phyloP scores from a whole-genome alignment of 2,113 vertebrate genomes.

The Elaphurus davidianus region DNA sequence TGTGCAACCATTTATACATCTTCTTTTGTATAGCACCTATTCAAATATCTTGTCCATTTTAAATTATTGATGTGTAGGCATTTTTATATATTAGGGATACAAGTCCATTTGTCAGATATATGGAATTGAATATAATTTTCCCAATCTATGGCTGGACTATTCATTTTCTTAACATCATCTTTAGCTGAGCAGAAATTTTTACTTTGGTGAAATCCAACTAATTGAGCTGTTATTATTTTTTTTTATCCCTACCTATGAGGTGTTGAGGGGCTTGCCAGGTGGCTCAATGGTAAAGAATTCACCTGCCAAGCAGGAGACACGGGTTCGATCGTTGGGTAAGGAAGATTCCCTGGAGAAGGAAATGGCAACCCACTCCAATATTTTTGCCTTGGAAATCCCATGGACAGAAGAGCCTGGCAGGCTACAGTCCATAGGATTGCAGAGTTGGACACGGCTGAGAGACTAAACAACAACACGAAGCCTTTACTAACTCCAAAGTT shows the following conservation, averaged over 20 bases:
- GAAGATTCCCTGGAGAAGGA: background rate
- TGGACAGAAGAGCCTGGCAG: background rate
- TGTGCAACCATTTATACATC: background rate
- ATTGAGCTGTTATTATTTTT: background rate
- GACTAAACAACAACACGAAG: background rate
- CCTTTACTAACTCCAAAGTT: background rate
- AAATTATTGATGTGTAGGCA: background rate
- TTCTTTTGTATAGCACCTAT: background rate
- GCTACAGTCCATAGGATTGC: background rate
- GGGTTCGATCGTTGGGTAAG: background rate
- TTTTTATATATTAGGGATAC: background rate
- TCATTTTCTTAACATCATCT: background rate
- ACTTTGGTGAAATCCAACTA: background rate
- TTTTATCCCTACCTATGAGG: background rate
- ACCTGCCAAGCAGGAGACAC: background rate
- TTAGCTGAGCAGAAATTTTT: background rate
- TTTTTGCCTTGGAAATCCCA: background rate
- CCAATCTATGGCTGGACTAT: background rate
- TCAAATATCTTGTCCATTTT: background rate
- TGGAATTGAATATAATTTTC: background rate
- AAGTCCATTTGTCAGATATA: background rate
- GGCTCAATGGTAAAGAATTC: background rate
- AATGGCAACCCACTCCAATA: background rate
- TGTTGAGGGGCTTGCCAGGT: background rate
- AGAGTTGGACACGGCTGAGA: rapidly evolving